Base-by-base conservation (phyloP, 2,797 vertebrate genomes). In the Danio jaintianensis region DNA sequence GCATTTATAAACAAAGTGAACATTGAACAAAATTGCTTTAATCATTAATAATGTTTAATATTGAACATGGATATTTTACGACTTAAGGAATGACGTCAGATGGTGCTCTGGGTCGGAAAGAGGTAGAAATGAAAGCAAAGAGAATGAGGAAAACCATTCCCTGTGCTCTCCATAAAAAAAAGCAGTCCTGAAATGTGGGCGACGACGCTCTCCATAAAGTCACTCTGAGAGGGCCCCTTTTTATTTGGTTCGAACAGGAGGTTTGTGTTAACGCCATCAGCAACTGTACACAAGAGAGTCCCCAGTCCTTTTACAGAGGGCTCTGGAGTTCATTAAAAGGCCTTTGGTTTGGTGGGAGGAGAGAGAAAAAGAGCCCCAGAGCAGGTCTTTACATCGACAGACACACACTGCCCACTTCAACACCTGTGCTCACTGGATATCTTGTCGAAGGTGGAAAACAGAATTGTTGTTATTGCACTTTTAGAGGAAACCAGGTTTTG, bases 231-330 rank as follows among this genome's bases (percentile, higher is more conserved):
- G 29, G 79, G 77, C 83, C 83, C 45, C 64, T 83, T 83, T 88
- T 87, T 85, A 89, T 90, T 91, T 88, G 88, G 86, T 85, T 85
- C 84, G 38, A 89, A 85, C 83, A 88, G 89, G 83, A 72, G 64
- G 68, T 90, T 90, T 88, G 79, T 71, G 85, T 84, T 76, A 88
- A 59, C 78, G 69, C 66, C 79, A 84, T 83, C 72, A 79, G 66
- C 82, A 84, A 84, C 84, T 85, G 84, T 85, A 82, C 82, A 82
- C 82, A 80, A 81, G 86, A 85, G 83, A 84, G 67, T 64, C 38
- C 20, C 85, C 55, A 71, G 47, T 56, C 64, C 56, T 79, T 82
- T 81, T 75, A 81, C 78, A 69, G 61, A 53, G 10, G 59, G 64
- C 75, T 72, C 80, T 86, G 84, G 82, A 85, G 82, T 85, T 84